These are phyloP conservation scores for Drosophila bocqueti DNA, from an alignment of 1,140 invertebrate genomes.

Conservation along the genomic window DNA sequence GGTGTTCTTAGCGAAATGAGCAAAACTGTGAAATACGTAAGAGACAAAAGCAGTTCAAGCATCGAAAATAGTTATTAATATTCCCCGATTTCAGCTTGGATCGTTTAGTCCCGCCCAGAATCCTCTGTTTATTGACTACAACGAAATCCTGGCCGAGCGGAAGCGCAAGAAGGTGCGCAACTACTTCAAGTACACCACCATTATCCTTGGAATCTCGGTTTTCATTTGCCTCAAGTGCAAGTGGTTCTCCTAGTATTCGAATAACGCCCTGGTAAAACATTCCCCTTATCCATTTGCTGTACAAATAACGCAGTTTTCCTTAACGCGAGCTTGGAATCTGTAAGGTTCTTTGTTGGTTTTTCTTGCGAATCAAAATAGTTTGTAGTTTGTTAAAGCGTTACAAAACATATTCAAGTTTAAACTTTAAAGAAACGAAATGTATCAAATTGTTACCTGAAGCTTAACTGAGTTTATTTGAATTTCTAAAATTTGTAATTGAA, in stretches of 20 bases:
- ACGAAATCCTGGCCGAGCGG: slow-evolving; percentile 72
- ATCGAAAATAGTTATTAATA: not conserved
- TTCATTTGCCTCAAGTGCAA: slow-evolving; percentile 78
- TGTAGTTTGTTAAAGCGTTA: slow-evolving; percentile 12
- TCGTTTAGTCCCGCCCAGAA: slow-evolving; percentile 74
- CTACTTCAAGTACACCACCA: slow-evolving; percentile 77
- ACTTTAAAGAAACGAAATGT: slow-evolving; percentile 17
- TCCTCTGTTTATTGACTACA: slow-evolving; percentile 74
- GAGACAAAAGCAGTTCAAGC: not conserved
- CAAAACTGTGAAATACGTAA: slow-evolving; percentile 78
- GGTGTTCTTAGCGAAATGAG: slow-evolving; percentile 56
- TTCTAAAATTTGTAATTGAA: slow-evolving; percentile 19
- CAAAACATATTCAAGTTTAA: slow-evolving; percentile 13
- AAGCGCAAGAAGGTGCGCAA: slow-evolving; percentile 71
- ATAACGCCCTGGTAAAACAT: not conserved
- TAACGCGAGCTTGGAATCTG: slow-evolving; percentile 7
- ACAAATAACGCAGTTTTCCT: slow-evolving; percentile 34
- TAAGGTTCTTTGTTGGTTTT: slow-evolving; percentile 3
- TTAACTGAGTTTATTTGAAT: slow-evolving; percentile 10
- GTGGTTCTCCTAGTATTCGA: slow-evolving; percentile 54
- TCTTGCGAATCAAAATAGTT: slow-evolving; percentile 58
- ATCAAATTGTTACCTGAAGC: slow-evolving; percentile 34
- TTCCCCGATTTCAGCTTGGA: slow-evolving; percentile 51
- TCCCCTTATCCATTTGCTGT: slow-evolving; percentile 20
- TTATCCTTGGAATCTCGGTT: slow-evolving; percentile 75